These are phyloP conservation scores for Clusia tigrina DNA, from an alignment of 2,888 invertebrate species.

Conservation along the genomic window DNA sequence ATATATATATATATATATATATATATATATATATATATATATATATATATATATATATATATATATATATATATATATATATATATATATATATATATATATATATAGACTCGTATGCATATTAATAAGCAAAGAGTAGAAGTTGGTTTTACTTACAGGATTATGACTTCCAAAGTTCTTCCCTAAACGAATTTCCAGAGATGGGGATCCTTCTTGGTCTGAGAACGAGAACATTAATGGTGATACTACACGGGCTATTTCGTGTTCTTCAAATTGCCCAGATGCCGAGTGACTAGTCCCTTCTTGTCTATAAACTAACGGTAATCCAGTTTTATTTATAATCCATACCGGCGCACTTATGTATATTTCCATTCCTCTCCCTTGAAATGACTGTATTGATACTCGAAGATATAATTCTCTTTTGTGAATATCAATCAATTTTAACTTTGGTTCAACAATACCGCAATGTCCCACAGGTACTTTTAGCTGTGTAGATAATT, in stretches of 20 bases:
- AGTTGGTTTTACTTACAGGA: conserved; percentile 65
- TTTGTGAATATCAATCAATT: conserved; percentile 76
- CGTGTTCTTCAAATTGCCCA: conserved; percentile 95
- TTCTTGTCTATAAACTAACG: conserved; percentile 94
- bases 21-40: too few relatives aligned
- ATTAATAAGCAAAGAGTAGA: too few relatives aligned
- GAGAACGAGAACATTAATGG: conserved; percentile 94
- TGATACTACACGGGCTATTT: conserved; percentile 89
- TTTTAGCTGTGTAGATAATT: conserved; percentile 72
- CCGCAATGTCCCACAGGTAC: conserved; percentile 65
- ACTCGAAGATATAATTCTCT: conserved; percentile 80
- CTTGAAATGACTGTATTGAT: conserved; percentile 69
- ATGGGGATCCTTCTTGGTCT: conserved; percentile 85
- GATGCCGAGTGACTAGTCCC: conserved; percentile 79
- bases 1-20: too few relatives aligned
- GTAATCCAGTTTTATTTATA: conserved; percentile 93
- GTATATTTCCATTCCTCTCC: conserved; percentile 73
- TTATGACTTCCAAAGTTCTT: conserved; percentile 68
- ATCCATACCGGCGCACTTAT: conserved; percentile 93
- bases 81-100: too few relatives aligned
- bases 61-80: too few relatives aligned
- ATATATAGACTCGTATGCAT: too few relatives aligned
- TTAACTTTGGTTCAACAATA: conserved; percentile 74
- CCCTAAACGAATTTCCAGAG: conserved; percentile 81
- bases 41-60: too few relatives aligned